Conservation (phyloP, 2,113 vertebrate species). For the Ictalurus punctatus region DNA sequence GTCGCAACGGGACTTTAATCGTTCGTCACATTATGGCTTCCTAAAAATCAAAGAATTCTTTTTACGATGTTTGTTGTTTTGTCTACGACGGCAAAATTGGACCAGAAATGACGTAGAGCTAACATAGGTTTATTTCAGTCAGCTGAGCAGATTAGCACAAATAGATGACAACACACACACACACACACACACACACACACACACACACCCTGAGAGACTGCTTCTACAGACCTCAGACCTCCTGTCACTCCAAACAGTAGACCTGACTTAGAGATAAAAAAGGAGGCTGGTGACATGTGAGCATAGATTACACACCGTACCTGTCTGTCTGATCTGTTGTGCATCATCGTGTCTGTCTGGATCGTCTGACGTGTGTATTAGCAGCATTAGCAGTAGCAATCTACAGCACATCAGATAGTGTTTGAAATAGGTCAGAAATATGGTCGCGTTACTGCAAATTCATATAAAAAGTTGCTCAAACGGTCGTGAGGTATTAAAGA, state of each 20-base stretch:
- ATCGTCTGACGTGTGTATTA: background rate
- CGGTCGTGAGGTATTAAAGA: too few species aligned
- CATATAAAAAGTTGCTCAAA: background rate
- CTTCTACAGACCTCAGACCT: conserved; percentile 5
- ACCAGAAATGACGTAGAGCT: background rate
- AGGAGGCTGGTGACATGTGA: background rate
- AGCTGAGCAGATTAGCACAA: conserved; percentile 46
- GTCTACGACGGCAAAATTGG: background rate
- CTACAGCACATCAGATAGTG: background rate
- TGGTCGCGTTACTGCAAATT: background rate
- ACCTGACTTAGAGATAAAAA: background rate
- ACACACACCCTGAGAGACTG: background rate
- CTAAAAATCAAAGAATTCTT: background rate
- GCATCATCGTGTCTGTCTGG: background rate
- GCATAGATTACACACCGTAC: background rate
- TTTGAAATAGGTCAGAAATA: background rate
- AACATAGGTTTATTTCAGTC: background rate
- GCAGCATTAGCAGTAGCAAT: background rate
- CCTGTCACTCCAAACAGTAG: conserved; percentile 5
- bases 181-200: conserved; percentile 11
- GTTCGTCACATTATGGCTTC: background rate
- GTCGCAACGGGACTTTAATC: background rate
- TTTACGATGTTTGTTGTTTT: background rate
- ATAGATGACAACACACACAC: conserved; percentile 54
- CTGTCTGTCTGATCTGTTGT: background rate